phyloP scores from a whole-genome alignment of 53 echinoderm and acorn worm genomes.

The Luidia sarsii region DNA sequence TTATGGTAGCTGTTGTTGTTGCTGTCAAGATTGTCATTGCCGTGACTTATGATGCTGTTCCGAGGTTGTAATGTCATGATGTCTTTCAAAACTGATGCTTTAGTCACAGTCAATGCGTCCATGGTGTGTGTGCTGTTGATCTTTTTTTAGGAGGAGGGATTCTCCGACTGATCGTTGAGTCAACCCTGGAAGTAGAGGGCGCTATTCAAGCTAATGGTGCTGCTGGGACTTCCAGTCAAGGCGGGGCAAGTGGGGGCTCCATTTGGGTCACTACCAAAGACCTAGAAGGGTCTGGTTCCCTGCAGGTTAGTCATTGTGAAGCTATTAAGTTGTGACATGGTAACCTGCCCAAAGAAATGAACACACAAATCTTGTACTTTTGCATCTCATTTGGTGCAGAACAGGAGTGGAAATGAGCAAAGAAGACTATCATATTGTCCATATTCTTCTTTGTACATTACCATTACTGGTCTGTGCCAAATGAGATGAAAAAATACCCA shows the following conservation, averaged over 20 bases:
- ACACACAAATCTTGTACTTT: no score
- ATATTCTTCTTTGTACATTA: no score
- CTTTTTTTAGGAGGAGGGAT: constrained; percentile 77
- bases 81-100: background rate
- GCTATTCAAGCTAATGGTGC: constrained; percentile 62
- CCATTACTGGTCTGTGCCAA: no score
- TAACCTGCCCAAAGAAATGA: no score
- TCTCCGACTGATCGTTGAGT: constrained; percentile 50
- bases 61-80: background rate
- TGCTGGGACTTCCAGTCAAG: constrained; percentile 46
- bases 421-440: no score
- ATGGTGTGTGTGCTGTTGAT: background rate
- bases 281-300: constrained; percentile 54
- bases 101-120: background rate
- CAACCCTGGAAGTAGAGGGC: constrained; percentile 72
- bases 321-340: no score
- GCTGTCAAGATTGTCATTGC: no score
- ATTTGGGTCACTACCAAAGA: constrained; percentile 69
- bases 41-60: no score
- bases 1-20: no score
- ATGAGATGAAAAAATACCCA: no score
- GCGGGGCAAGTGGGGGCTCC: constrained; percentile 83
- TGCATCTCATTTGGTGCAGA: no score
- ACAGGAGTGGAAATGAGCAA: no score
- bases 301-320: constrained; percentile 67